Percentiles rank a stretch among this genome's conserved stretches.
phyloP scores from a whole-genome alignment of 2,797 vertebrate species.

The Lophius americanus region DNA sequence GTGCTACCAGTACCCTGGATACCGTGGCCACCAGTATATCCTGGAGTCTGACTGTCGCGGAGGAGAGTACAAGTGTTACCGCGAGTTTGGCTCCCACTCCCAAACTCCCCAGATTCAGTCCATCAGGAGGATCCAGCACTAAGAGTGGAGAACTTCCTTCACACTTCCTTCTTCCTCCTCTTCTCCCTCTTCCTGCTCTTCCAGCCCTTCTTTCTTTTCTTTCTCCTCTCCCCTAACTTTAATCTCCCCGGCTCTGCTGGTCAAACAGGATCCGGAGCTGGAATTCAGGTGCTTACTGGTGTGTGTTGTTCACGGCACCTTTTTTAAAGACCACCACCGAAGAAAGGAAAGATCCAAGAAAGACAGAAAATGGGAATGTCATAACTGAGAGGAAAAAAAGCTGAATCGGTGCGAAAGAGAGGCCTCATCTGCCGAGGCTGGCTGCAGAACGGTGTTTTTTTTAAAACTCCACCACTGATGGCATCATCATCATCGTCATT shows the following conservation, averaged over 20 bases:
- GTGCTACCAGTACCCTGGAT: slow-evolving; percentile 94
- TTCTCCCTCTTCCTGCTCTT: slow-evolving; percentile 28
- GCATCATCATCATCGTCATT: slow-evolving; percentile 50
- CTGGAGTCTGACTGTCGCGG: slow-evolving; percentile 89
- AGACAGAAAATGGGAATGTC: slow-evolving; percentile 67
- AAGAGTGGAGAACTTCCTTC: slow-evolving; percentile 58
- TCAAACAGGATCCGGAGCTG: slow-evolving; percentile 61
- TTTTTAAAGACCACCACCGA: slow-evolving; percentile 56
- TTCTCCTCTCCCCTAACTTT: slow-evolving; percentile 40
- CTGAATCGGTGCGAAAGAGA: slow-evolving; percentile 53
- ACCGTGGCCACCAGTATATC: slow-evolving; percentile 93
- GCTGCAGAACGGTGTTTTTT: slow-evolving; percentile 60
- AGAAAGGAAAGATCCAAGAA: slow-evolving; percentile 68
- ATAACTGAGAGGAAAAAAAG: slow-evolving; percentile 59
- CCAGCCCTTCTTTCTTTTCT: slow-evolving; percentile 43
- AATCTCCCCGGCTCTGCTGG: slow-evolving; percentile 53
- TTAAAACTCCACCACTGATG: slow-evolving; percentile 51
- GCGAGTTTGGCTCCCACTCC: slow-evolving; percentile 90
- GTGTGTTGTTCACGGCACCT: slow-evolving; percentile 72
- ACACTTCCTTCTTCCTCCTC: slow-evolving; percentile 41
- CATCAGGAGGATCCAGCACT: slow-evolving; percentile 94
- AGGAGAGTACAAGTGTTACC: slow-evolving; percentile 92
- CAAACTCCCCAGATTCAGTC: slow-evolving; percentile 96
- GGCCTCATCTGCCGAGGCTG: slow-evolving; percentile 42
- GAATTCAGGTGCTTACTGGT: slow-evolving; percentile 73